Percentiles rank a stretch among this genome's conserved stretches.
These are phyloP conservation scores for Eulemur mongoz DNA, from an alignment of 2,797 vertebrate genomes.

Conservation along the genomic window DNA sequence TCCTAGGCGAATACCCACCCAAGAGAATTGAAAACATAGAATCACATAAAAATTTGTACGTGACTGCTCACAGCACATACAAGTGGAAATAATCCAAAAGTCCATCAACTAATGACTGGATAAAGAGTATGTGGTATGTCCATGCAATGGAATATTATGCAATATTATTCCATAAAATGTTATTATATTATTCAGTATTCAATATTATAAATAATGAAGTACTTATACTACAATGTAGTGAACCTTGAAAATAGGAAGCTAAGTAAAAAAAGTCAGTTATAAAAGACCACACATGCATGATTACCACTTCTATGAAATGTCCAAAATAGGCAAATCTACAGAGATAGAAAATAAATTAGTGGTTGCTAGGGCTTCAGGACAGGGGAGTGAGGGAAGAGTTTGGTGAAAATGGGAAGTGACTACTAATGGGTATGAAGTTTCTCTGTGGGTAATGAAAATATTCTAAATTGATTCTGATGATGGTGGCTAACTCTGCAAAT, in stretches of 20 bases:
- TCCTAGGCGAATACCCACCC: neutral
- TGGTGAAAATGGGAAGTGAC: neutral
- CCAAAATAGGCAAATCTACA: neutral
- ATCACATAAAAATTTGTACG: neutral
- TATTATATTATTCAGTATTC: neutral
- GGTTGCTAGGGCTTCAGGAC: neutral
- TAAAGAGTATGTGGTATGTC: neutral
- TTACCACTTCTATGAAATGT: neutral
- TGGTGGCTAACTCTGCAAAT: neutral
- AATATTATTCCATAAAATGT: neutral
- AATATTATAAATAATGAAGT: neutral
- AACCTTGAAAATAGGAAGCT: neutral
- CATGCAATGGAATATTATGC: neutral
- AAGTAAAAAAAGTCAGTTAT: neutral
- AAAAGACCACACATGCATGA: neutral
- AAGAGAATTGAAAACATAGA: neutral
- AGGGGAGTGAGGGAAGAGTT: too few relatives aligned
- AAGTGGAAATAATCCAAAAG: neutral
- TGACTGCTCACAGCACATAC: neutral
- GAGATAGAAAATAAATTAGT: neutral
- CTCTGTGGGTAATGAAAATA: neutral
- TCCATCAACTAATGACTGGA: neutral
- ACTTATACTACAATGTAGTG: neutral
- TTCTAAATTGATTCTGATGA: neutral
- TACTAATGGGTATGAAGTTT: too few relatives aligned